Conservation (phyloP, 2,888 invertebrate genomes). For the Trypoxylon attenuatum region DNA sequence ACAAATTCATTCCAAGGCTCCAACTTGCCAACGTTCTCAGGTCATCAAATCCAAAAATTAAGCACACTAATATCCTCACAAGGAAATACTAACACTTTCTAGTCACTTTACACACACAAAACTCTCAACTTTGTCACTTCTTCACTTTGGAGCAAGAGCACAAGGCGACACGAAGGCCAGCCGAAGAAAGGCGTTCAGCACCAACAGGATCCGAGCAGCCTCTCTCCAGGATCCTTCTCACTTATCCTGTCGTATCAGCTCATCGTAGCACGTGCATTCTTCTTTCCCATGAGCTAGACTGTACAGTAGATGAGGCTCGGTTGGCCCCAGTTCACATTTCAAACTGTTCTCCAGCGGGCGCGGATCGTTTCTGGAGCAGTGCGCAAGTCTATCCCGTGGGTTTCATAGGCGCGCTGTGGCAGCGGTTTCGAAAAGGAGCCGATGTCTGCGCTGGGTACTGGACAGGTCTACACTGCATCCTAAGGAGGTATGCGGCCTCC, state of each 20-base stretch:
- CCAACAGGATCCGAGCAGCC: not conserved
- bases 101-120: not conserved
- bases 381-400: constrained; percentile 21
- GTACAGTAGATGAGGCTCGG: not conserved
- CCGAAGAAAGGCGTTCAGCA: not conserved
- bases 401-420: constrained; percentile 32
- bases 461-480: constrained; percentile 71
- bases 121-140: not conserved
- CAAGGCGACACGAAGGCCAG: too few species aligned
- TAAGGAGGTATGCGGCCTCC: constrained; percentile 71
- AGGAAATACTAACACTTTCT: not conserved
- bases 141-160: too few species aligned
- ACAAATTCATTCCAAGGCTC: constrained; percentile 50
- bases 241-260: not conserved
- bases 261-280: constrained; percentile 23
- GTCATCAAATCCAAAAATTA: not conserved
- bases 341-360: not conserved
- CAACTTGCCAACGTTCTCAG: too few species aligned
- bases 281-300: not conserved
- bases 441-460: constrained; percentile 69
- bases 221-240: not conserved
- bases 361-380: constrained; percentile 6
- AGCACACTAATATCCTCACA: too few species aligned
- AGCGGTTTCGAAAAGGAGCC: constrained; percentile 56
- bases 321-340: constrained; percentile 3